Evolutionary conservation across 2,113 vertebrate species (phyloP).

Genomic region (Gallinago undulata): DNA sequence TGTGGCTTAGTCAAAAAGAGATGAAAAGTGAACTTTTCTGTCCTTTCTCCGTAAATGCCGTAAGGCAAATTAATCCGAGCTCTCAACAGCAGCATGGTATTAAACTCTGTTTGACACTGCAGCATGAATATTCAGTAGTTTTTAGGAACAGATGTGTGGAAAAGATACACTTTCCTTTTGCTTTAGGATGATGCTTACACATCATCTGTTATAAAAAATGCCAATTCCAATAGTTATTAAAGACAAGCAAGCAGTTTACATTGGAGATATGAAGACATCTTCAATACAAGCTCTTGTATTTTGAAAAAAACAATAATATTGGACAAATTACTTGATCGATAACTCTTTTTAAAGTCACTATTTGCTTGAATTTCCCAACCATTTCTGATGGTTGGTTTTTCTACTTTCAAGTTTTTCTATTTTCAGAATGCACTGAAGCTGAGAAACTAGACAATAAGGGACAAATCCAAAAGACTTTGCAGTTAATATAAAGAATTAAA

Average conservation of each 20-base stretch:
- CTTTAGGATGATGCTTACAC: background rate
- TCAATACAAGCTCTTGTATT: background rate
- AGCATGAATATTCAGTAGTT: background rate
- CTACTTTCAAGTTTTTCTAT: background rate
- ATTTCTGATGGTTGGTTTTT: conserved; percentile 4
- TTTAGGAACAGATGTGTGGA: background rate
- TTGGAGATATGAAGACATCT: background rate
- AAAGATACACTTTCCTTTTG: background rate
- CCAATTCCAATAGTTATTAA: background rate
- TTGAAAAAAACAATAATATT: background rate
- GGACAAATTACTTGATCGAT: background rate
- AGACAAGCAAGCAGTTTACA: background rate
- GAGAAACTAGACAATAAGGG: background rate
- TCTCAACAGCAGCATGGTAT: conserved; percentile 2
- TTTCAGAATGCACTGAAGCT: conserved; percentile 35
- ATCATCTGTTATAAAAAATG: background rate
- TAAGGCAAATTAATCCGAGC: background rate
- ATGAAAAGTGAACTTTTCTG: background rate
- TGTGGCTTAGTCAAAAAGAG: background rate
- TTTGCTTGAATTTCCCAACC: conserved; percentile 41
- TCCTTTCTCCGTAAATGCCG: background rate
- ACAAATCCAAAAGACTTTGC: background rate
- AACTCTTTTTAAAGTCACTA: background rate
- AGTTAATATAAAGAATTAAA: background rate
- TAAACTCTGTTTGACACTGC: conserved; percentile 16